phyloP scores from a whole-genome alignment of 1,140 invertebrate species.

The Odontomachus brunneus region DNA sequence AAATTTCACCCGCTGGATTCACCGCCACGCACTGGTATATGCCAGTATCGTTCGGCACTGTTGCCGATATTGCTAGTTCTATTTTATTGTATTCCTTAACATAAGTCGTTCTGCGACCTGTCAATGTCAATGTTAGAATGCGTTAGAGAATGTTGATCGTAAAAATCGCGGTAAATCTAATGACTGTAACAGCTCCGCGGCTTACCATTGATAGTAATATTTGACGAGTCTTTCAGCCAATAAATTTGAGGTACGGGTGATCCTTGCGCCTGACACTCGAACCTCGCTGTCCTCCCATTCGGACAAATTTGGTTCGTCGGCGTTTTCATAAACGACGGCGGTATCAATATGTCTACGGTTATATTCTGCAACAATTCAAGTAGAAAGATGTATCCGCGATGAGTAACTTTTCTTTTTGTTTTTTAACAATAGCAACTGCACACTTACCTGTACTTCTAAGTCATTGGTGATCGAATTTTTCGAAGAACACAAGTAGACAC shows the following conservation, averaged over 20 bases:
- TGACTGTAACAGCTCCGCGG: too few relatives aligned
- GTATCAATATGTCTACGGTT: slow-evolving; percentile 86
- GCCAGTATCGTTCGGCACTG: slow-evolving; percentile 89
- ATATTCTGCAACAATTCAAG: slow-evolving; percentile 78
- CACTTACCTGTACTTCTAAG: slow-evolving; percentile 84
- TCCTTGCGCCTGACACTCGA: slow-evolving; percentile 90
- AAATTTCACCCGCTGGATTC: slow-evolving; percentile 88
- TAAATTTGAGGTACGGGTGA: slow-evolving; percentile 87
- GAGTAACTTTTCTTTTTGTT: not conserved
- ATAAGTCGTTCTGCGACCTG: slow-evolving; percentile 86
- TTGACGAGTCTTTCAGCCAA: slow-evolving; percentile 90
- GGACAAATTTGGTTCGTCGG: slow-evolving; percentile 87
- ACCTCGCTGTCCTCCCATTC: slow-evolving; percentile 89
- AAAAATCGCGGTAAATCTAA: not conserved
- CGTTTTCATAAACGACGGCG: slow-evolving; percentile 87
- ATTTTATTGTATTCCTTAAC: slow-evolving; percentile 82
- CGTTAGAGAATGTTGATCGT: not conserved
- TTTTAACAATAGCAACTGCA: not conserved
- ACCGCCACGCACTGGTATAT: slow-evolving; percentile 92
- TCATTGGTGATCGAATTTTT: slow-evolving; percentile 76
- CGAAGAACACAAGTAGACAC: slow-evolving; percentile 87
- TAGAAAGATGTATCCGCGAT: not conserved
- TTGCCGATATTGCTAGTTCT: slow-evolving; percentile 88
- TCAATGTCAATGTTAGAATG: slow-evolving; percentile 19
- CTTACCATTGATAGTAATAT: slow-evolving; percentile 87